Evolutionary conservation across 2,113 vertebrate genomes (phyloP).

Genomic region (Bothrops jararaca): DNA sequence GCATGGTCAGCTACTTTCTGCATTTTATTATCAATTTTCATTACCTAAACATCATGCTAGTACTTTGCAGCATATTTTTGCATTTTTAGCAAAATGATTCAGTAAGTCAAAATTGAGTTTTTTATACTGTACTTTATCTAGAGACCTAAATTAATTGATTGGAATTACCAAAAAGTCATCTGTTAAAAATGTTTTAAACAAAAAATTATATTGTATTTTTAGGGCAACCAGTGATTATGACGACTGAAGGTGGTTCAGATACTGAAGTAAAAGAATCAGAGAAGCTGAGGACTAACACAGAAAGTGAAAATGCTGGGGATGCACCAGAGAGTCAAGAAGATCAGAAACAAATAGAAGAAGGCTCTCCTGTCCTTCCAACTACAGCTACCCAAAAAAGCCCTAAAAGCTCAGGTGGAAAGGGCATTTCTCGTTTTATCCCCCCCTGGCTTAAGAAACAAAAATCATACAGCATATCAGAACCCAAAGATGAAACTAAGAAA

Average conservation of each 20-base stretch:
- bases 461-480: conserved; percentile 78
- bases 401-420: conserved; percentile 76
- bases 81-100: not conserved
- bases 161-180: not conserved
- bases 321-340: conserved; percentile 57
- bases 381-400: conserved; percentile 63
- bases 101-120: not conserved
- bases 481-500: conserved; percentile 71
- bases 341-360: conserved; percentile 51
- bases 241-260: conserved; percentile 84
- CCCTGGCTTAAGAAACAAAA: conserved; percentile 97
- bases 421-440: conserved; percentile 91
- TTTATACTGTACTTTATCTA: not conserved
- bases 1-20: not conserved
- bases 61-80: not conserved
- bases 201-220: conserved; percentile 45
- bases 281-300: conserved; percentile 57
- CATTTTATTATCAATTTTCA: not conserved
- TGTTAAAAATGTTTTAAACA: not conserved
- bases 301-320: conserved; percentile 64
- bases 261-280: conserved; percentile 86
- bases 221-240: conserved; percentile 84
- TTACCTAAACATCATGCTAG: not conserved
- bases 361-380: conserved; percentile 44
- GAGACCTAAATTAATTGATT: not conserved